phyloP scores from a whole-genome alignment of 2,797 vertebrate genomes.

The Chelon labrosus region DNA sequence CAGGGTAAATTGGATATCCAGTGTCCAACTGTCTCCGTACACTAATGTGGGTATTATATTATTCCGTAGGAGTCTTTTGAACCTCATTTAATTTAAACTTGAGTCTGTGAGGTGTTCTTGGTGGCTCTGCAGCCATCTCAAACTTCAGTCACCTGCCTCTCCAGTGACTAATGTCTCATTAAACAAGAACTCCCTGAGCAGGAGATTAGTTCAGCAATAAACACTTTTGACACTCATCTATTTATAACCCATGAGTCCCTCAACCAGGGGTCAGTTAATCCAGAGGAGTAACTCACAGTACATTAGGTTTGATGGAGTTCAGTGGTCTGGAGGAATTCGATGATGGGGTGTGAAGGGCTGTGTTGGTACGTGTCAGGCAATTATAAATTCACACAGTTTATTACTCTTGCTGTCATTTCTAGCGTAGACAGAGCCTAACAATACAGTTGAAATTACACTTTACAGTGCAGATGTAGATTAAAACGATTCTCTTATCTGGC shows the following conservation, averaged over 20 bases:
- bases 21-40: background rate
- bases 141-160: background rate
- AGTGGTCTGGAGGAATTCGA: conserved; percentile 44
- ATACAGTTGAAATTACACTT: background rate
- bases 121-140: conserved; percentile 1
- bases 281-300: conserved; percentile 21
- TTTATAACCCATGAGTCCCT: conserved; percentile 20
- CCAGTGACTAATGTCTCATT: conserved; percentile 4
- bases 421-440: background rate
- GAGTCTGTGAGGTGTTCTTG: background rate
- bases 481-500: background rate
- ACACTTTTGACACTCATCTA: conserved; percentile 21
- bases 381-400: conserved; percentile 3
- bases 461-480: background rate
- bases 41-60: background rate
- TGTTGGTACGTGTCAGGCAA: conserved; percentile 5
- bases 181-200: conserved; percentile 6
- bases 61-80: background rate
- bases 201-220: conserved; percentile 20
- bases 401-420: background rate
- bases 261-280: conserved; percentile 16
- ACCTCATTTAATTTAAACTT: conserved; percentile 3
- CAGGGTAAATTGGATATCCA: background rate
- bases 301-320: conserved; percentile 48
- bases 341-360: background rate